Evolutionary conservation across 2,888 invertebrate genomes (phyloP).

Genomic region (Seladonia tumulorum): DNA sequence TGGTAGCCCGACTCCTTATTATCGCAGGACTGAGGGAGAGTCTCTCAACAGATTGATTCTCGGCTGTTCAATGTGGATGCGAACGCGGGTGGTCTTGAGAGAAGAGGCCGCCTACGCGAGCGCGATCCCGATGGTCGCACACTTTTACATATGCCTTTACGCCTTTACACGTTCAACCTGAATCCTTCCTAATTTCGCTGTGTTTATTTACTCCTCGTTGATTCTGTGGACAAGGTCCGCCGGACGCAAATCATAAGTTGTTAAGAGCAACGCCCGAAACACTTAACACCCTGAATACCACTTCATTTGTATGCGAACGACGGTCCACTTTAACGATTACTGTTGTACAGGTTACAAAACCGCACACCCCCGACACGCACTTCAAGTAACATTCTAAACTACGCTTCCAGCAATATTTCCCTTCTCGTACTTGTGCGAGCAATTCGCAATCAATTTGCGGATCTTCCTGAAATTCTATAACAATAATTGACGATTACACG

Average conservation of each 20-base stretch:
- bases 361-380: background rate
- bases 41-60: slow-evolving; percentile 13
- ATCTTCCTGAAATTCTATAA: background rate
- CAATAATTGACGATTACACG: background rate
- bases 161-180: slow-evolving; percentile 21
- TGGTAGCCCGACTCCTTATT: slow-evolving; percentile 17
- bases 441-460: background rate
- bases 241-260: slow-evolving; percentile 45
- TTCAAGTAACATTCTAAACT: background rate
- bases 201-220: slow-evolving; percentile 45
- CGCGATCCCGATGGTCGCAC: slow-evolving; percentile 20
- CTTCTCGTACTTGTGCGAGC: background rate
- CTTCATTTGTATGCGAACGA: slow-evolving; percentile 27
- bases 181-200: slow-evolving; percentile 45
- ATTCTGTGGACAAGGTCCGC: slow-evolving; percentile 11
- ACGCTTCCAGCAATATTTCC: background rate
- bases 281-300: slow-evolving; percentile 29
- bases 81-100: slow-evolving; percentile 55
- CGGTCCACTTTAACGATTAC: background rate
- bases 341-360: slow-evolving; percentile 5
- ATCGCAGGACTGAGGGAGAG: slow-evolving; percentile 8
- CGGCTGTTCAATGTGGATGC: slow-evolving; percentile 18
- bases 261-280: slow-evolving; percentile 41
- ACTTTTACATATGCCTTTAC: slow-evolving; percentile 24
- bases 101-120: slow-evolving; percentile 51